Evolutionary conservation across 1,140 invertebrate genomes (phyloP).

Genomic region (Fopius arisanus): DNA sequence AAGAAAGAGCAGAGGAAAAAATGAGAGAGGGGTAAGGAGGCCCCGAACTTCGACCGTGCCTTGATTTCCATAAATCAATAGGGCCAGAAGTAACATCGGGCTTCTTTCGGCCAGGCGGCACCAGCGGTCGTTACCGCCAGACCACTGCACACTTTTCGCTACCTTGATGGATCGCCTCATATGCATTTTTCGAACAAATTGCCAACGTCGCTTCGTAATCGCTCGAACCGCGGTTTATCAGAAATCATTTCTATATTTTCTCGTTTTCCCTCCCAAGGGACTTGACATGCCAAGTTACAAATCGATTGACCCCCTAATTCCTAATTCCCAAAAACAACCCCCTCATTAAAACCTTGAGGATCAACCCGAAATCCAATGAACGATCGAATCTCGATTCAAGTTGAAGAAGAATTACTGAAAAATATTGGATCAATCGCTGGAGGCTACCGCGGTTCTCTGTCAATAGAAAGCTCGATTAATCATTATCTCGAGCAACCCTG

Average conservation of each 20-base stretch:
- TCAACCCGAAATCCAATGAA: too few species aligned
- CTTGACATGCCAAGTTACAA: too few species aligned
- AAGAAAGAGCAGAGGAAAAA: background rate
- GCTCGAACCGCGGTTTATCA: background rate
- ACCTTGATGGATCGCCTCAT: constrained; percentile 38
- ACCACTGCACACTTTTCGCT: constrained; percentile 22
- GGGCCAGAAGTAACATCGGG: constrained; percentile 26
- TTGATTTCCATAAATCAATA: constrained; percentile 56
- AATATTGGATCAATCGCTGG: too few species aligned
- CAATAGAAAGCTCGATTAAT: too few species aligned
- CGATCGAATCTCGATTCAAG: too few species aligned
- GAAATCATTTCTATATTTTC: background rate
- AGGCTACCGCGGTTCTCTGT: too few species aligned
- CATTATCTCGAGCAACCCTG: too few species aligned
- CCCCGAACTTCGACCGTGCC: constrained; percentile 46
- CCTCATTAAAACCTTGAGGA: too few species aligned
- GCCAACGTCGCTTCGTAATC: constrained; percentile 30
- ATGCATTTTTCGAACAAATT: constrained; percentile 41
- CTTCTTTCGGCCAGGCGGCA: constrained; percentile 31
- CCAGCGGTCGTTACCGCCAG: constrained; percentile 32
- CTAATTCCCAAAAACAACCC: too few species aligned
- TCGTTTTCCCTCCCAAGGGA: background rate
- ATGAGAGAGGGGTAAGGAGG: constrained; percentile 15
- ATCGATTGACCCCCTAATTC: too few species aligned
- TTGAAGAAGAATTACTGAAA: too few species aligned